A percentile compares a stretch with the other conserved stretches of the same genome.
Conservation (phyloP, 2,888 invertebrate genomes). For the Hyppa rectilinea region DNA sequence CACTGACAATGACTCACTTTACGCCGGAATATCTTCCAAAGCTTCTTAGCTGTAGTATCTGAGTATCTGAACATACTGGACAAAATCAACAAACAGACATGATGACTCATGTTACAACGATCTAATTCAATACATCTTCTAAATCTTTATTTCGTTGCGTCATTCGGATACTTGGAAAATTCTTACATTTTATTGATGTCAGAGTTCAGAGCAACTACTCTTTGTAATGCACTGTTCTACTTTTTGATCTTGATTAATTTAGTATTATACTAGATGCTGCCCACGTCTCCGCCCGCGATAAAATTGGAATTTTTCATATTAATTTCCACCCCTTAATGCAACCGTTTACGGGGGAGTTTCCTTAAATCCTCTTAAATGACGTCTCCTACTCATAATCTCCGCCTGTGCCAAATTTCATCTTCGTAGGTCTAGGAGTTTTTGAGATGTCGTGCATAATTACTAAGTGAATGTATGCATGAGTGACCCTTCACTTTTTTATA, state of each 20-base stretch:
- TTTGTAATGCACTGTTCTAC: conserved; percentile 43
- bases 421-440: too few relatives aligned
- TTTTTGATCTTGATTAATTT: conserved; percentile 28
- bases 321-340: too few relatives aligned
- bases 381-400: too few relatives aligned
- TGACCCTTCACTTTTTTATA: too few relatives aligned
- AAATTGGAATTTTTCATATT: too few relatives aligned
- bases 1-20: conserved; percentile 51
- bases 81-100: conserved; percentile 61
- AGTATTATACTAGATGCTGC: too few relatives aligned
- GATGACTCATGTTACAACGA: conserved; percentile 50
- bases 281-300: too few relatives aligned
- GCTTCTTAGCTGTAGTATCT: conserved; percentile 27
- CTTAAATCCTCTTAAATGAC: too few relatives aligned
- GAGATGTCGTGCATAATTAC: too few relatives aligned
- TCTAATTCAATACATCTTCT: conserved; percentile 35
- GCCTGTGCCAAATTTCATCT: too few relatives aligned
- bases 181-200: conserved; percentile 72
- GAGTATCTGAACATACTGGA: conserved; percentile 28
- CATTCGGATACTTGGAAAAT: conserved; percentile 76
- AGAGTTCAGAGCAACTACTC: conserved; percentile 68
- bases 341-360: too few relatives aligned
- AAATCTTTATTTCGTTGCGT: conserved; percentile 68
- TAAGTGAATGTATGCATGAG: too few relatives aligned
- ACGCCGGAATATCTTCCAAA: conserved; percentile 19